Base-by-base conservation (phyloP, 2,888 invertebrate genomes). In the Drosophila anomalata region DNA sequence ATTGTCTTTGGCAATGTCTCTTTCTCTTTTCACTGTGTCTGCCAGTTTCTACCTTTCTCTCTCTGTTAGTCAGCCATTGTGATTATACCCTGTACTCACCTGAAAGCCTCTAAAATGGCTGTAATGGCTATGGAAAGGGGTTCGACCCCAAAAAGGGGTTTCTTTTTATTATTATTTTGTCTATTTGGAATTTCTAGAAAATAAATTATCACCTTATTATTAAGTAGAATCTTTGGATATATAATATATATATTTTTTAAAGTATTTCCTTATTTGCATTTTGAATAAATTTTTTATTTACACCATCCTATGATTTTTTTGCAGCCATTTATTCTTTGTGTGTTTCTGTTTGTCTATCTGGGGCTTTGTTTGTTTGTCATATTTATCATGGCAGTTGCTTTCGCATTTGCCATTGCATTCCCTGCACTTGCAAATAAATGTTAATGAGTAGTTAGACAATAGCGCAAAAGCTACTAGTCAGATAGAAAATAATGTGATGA, bases 341-440 rank as follows among this genome's bases (percentile, higher is more conserved):
- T 20, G 41, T 11, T 42, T 69, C 73, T 70, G 76, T 78, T 76
- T 62, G 68, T 74, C 69, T 73, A 62, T 63, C 53, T 60, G 41
- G 54, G 54, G 31, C 66, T 52, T 79, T 71, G 73, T 78, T 41
- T 76, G 77, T 84, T 87, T 79, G 84, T 84, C 87, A 83, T 86
- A 78, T 87, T 83, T 87, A 88, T 88, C 88, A 87, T 88, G 79
- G 76, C 88, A 84, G 88, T 83, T 84, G 86, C 86, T 68, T 74
- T 70, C 67, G 69, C 75, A 70, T 73, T 78, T 66, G 74, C 52
- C 69, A 69, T 41, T 12, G 70, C 75, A 81, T 77, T 80, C 86
- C 81, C 78, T 77, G 81, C 85, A 82, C 82, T 87, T 85, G 81
- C 82, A 82, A 82, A 87, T 82, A 82, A 84, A 84, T 84, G 88